Base-by-base conservation (phyloP, 2,888 invertebrate species). In the Agrochola lota region DNA sequence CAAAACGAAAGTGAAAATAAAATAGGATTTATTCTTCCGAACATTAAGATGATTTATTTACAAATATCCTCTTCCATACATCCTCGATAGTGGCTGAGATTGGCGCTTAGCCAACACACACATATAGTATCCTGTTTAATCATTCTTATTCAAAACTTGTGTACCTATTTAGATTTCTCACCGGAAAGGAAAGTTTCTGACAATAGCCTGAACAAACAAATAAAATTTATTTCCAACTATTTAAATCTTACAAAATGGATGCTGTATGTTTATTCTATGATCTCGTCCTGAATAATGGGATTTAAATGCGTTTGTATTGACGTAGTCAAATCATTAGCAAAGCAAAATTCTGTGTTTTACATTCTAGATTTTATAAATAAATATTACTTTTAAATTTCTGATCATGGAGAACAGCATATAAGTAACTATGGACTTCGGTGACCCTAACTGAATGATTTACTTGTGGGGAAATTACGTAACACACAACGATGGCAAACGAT, bases 11-110 rank as follows among this genome's bases (percentile, higher is more conserved):
- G 62, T 85, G 71, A 76, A 71, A 75, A 73, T 74, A 78, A 70
- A 84, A 78, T 23, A 64, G 62, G 40, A 80, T 79, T 76, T 83
- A 79, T 86, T 88, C 71, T 67, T 82, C 73, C 60, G 62, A 77
- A 77, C 85, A 84, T 88, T 88, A 77, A 67, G 71, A 86, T 86
- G 87, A 87, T 88, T 88, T 88, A 88, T 76, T 72, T 69, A 84
- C 64, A 71, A 76, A 85, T 81, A 85, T 80, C 74, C 77, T 77
- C 69, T 71, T 78, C 72, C 69, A 83, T 79, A 62, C 79, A 77
- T 82, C 82, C 82, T 88, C 74, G 26, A 82, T 77, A 73, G 85
- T 78, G 43, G 49, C 46, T 17, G 66, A 80, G 73, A 85, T 81
- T 89, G 88, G 88, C 84, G 63, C 69, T 43, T 20, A 64, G 88